Evolutionary conservation across 1,140 invertebrate species (phyloP).

Genomic region (Lysiphlebus fabarum): DNA sequence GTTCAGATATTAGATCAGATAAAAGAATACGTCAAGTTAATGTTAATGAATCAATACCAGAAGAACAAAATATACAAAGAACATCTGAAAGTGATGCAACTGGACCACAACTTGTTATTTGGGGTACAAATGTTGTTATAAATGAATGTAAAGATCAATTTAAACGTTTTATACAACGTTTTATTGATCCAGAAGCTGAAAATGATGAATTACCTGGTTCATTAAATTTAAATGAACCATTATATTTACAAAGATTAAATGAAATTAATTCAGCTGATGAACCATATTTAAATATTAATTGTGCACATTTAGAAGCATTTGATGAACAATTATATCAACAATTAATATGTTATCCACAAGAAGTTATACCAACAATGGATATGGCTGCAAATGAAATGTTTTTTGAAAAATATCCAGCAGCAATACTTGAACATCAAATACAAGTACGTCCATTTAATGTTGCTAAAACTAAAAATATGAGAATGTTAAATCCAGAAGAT

Average conservation of each 20-base stretch:
- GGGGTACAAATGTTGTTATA: conserved; percentile 95
- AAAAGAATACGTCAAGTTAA: conserved; percentile 77
- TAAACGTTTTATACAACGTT: conserved; percentile 77
- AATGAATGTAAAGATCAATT: conserved; percentile 88
- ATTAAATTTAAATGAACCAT: conserved; percentile 74
- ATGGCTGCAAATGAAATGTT: conserved; percentile 97
- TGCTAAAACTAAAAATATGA: conserved; percentile 89
- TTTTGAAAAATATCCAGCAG: conserved; percentile 86
- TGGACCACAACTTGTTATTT: conserved; percentile 89
- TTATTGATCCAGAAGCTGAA: conserved; percentile 75
- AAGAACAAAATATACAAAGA: conserved; percentile 43
- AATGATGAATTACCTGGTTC: conserved; percentile 77
- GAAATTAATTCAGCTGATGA: conserved; percentile 90
- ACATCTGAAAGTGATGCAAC: conserved; percentile 61
- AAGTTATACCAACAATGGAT: conserved; percentile 96
- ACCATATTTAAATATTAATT: conserved; percentile 94
- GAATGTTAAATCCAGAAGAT: conserved; percentile 96
- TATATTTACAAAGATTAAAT: conserved; percentile 88
- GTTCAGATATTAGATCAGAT: conserved; percentile 81
- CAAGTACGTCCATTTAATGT: conserved; percentile 97
- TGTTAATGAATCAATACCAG: conserved; percentile 59
- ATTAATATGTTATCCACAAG: conserved; percentile 93
- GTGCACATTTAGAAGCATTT: conserved; percentile 85
- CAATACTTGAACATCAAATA: conserved; percentile 87
- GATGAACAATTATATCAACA: conserved; percentile 86